Percentiles rank a stretch among this genome's conserved stretches.
Conservation (phyloP, 2,888 invertebrate species). For the Coremacera marginata region DNA sequence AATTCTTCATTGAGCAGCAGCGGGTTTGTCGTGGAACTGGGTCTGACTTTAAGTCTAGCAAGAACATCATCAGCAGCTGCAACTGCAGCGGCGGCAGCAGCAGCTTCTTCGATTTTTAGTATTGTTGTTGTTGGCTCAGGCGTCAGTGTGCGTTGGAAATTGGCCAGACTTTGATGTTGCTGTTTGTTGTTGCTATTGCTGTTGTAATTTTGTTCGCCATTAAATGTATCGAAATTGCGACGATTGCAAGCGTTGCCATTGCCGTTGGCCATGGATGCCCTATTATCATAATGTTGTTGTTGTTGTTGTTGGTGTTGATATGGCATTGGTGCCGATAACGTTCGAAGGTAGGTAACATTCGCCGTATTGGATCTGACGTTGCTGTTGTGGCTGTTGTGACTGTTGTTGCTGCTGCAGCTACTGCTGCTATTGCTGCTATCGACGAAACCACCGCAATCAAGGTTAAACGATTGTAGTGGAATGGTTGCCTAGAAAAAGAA, state of each 20-base stretch:
- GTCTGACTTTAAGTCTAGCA: neutral
- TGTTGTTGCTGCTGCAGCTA: constrained; percentile 48
- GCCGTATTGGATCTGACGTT: constrained; percentile 45
- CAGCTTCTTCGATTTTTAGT: constrained; percentile 66
- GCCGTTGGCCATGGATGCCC: constrained; percentile 44
- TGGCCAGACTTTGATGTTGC: constrained; percentile 60
- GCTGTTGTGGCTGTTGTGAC: too few species aligned
- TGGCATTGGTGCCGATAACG: constrained; percentile 63
- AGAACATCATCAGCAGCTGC: constrained; percentile 12
- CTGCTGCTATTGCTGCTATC: constrained; percentile 45
- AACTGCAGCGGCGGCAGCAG: constrained; percentile 37
- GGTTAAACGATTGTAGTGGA: constrained; percentile 69
- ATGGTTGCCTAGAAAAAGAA: constrained; percentile 65
- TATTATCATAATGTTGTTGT: constrained; percentile 53
- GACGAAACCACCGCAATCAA: constrained; percentile 65
- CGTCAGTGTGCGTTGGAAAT: constrained; percentile 58
- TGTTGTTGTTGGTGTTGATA: constrained; percentile 48
- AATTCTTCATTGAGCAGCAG: constrained; percentile 52
- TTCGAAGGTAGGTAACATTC: constrained; percentile 64
- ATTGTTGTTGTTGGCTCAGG: constrained; percentile 52
- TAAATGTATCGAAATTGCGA: constrained; percentile 54
- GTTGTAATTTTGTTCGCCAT: constrained; percentile 46
- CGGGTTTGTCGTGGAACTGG: neutral
- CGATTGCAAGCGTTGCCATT: constrained; percentile 38
- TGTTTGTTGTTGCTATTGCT: constrained; percentile 16